Conservation (phyloP, 2,888 invertebrate genomes). For the Aleiodes alternator region DNA sequence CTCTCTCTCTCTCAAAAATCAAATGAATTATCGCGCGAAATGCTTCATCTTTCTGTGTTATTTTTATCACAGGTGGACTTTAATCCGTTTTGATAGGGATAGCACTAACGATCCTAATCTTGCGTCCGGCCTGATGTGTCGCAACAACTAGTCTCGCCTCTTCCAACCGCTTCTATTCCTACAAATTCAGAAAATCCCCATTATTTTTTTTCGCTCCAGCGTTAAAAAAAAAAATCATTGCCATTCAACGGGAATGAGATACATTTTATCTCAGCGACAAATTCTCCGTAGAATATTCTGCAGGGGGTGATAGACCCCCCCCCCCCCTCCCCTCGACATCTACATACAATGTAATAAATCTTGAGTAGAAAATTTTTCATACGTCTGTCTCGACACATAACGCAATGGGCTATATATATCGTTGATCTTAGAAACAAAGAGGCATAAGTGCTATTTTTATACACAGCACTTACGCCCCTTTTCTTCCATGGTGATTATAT, state of each 20-base stretch:
- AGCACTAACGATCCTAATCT: constrained; percentile 67
- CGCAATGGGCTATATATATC: constrained; percentile 11
- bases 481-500: too few species aligned
- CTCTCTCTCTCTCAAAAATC: neutral
- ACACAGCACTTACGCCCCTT: too few species aligned
- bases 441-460: too few species aligned
- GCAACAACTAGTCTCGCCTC: constrained; percentile 62
- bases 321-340: neutral
- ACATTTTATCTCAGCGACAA: too few species aligned
- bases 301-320: neutral
- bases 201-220: neutral
- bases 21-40: constrained; percentile 36
- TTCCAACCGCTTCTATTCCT: neutral
- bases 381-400: neutral
- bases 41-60: constrained; percentile 1
- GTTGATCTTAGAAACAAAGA: too few species aligned
- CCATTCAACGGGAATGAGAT: neutral
- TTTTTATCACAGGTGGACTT: constrained; percentile 14
- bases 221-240: neutral
- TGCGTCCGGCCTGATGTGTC: constrained; percentile 69
- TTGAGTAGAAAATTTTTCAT: constrained; percentile 1
- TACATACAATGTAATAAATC: constrained; percentile 22
- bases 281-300: constrained; percentile 17
- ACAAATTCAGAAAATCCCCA: constrained; percentile 14
- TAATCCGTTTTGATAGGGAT: constrained; percentile 52